A percentile compares a stretch with the other conserved stretches of the same genome.
phyloP scores from a whole-genome alignment of 2,113 vertebrate genomes.

The Tragelaphus strepsiceros region DNA sequence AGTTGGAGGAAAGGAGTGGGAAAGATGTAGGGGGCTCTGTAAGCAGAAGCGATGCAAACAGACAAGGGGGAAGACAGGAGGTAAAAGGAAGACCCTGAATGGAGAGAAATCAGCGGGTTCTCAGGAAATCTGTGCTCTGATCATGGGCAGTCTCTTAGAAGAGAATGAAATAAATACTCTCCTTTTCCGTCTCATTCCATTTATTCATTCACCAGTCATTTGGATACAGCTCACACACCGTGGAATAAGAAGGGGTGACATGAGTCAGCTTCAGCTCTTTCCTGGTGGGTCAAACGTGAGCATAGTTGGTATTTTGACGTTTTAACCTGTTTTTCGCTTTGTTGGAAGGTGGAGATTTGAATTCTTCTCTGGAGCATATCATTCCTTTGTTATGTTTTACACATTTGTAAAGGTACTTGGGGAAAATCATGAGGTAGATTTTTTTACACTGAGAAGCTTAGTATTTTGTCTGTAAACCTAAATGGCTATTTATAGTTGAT shows the following conservation, averaged over 20 bases:
- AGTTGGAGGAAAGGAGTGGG: background rate
- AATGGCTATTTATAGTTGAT: background rate
- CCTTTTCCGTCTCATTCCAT: background rate
- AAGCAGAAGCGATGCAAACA: background rate
- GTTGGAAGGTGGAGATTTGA: background rate
- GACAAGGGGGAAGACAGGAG: background rate
- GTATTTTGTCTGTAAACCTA: background rate
- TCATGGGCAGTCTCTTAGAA: background rate
- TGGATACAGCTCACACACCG: background rate
- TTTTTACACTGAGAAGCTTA: background rate
- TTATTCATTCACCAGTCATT: background rate
- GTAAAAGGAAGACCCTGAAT: background rate
- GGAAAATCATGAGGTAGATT: background rate
- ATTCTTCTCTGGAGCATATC: background rate
- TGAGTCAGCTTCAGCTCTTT: background rate
- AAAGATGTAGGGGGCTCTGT: background rate
- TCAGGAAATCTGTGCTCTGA: background rate
- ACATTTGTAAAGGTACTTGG: background rate
- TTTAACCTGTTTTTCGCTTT: background rate
- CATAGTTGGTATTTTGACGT: background rate
- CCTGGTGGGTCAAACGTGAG: background rate
- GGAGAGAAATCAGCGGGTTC: background rate
- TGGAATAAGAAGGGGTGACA: background rate
- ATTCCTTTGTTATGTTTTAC: background rate
- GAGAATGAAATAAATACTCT: background rate